Percentiles rank a stretch among this genome's conserved stretches.
Evolutionary conservation across 1,140 invertebrate species (phyloP).

Genomic region (Leptinotarsa lineolata): DNA sequence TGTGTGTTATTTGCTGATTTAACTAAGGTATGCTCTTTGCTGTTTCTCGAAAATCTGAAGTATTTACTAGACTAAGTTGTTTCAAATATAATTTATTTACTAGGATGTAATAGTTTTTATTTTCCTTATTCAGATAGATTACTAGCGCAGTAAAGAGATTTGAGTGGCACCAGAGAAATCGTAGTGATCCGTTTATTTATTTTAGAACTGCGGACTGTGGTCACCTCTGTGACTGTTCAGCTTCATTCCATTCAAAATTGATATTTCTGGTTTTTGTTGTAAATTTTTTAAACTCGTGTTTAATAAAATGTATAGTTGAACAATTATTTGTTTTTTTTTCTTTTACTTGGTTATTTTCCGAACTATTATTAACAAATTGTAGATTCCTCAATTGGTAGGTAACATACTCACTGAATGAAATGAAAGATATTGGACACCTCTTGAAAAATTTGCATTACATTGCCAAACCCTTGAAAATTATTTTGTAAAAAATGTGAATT

Average conservation of each 20-base stretch:
- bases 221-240: conserved; percentile 14
- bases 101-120: background rate
- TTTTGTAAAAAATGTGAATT: background rate
- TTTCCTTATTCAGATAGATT: background rate
- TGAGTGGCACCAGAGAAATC: conserved; percentile 17
- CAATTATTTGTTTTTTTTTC: background rate
- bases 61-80: conserved; percentile 6
- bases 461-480: too few relatives aligned
- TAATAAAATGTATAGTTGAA: conserved; percentile 36
- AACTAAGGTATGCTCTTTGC: background rate
- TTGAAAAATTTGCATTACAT: too few relatives aligned
- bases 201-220: background rate
- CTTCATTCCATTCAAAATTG: conserved; percentile 38
- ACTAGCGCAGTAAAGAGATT: conserved; percentile 16
- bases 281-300: conserved; percentile 36
- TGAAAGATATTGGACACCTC: too few relatives aligned
- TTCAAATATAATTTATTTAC: conserved; percentile 15
- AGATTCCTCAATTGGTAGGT: too few relatives aligned
- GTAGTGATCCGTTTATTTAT: conserved; percentile 9
- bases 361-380: too few relatives aligned
- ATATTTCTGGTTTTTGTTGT: conserved; percentile 30
- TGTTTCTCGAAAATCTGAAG: conserved; percentile 5
- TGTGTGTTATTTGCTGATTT: too few relatives aligned
- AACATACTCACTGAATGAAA: too few relatives aligned
- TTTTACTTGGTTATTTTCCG: too few relatives aligned